Evolutionary conservation across 2,888 invertebrate genomes (phyloP).

Genomic region (Trachelus iudaicus): DNA sequence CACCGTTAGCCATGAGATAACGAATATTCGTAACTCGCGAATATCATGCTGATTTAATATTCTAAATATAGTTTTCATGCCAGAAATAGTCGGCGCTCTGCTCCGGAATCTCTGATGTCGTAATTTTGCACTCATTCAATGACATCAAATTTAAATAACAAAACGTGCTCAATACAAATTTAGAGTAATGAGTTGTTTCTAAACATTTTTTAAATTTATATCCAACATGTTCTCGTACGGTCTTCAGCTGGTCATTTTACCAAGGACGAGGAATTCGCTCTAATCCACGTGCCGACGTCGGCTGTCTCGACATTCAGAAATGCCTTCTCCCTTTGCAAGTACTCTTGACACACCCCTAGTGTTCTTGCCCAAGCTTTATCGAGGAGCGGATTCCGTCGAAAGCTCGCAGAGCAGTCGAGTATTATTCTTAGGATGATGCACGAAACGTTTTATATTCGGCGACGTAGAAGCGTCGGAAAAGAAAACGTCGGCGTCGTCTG

Average conservation of each 20-base stretch:
- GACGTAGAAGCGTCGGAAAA: conserved; percentile 16
- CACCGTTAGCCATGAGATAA: not conserved
- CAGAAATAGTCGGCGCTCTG: conserved; percentile 26
- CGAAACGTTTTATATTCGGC: conserved; percentile 35
- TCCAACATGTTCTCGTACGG: not conserved
- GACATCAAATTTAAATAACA: not conserved
- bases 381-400: not conserved
- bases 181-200: not conserved
- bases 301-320: not conserved
- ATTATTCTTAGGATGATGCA: conserved; percentile 56
- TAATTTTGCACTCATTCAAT: not conserved
- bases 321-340: not conserved
- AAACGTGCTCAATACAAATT: not conserved
- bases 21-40: not conserved
- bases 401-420: not conserved
- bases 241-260: not conserved
- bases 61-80: conserved; percentile 38
- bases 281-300: not conserved
- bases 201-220: not conserved
- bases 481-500: not conserved
- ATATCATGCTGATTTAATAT: conserved; percentile 5
- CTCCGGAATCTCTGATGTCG: not conserved
- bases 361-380: not conserved
- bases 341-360: not conserved
- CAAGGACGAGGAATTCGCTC: not conserved